These are phyloP conservation scores for Polymixis lichenea DNA, from an alignment of 2,888 invertebrate genomes.

Conservation along the genomic window DNA sequence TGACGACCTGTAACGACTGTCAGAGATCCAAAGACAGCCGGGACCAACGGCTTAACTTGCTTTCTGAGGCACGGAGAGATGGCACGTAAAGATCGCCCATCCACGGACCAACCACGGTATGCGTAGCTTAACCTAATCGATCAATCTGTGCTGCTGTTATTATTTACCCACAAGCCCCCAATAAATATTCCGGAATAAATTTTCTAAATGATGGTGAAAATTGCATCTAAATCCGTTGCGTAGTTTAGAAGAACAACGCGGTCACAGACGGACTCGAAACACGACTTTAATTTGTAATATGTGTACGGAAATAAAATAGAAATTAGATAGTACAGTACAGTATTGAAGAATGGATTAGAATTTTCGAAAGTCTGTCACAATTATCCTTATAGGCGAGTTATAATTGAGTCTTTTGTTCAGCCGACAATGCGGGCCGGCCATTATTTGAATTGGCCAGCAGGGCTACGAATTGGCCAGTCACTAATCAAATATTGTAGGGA, in stretches of 20 bases:
- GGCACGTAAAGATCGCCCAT: too few relatives aligned
- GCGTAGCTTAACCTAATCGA: too few relatives aligned
- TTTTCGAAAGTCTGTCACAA: conserved; percentile 52
- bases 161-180: too few relatives aligned
- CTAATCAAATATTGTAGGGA: conserved; percentile 43
- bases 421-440: conserved; percentile 36
- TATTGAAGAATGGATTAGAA: not conserved
- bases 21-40: too few relatives aligned
- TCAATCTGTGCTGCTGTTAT: too few relatives aligned
- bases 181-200: too few relatives aligned
- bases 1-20: too few relatives aligned
- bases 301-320: too few relatives aligned
- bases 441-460: conserved; percentile 39
- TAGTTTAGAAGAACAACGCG: not conserved
- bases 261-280: not conserved
- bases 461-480: conserved; percentile 27
- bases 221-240: not conserved
- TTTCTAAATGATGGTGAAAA: not conserved
- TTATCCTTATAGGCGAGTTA: conserved; percentile 62
- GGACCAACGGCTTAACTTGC: too few relatives aligned
- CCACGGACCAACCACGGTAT: too few relatives aligned
- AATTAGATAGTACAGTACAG: not conserved
- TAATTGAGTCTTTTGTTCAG: conserved; percentile 65
- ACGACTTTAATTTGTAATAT: too few relatives aligned
- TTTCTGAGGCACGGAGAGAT: too few relatives aligned